phyloP scores from a whole-genome alignment of 2,888 invertebrate genomes.

The Cheilosia soror region DNA sequence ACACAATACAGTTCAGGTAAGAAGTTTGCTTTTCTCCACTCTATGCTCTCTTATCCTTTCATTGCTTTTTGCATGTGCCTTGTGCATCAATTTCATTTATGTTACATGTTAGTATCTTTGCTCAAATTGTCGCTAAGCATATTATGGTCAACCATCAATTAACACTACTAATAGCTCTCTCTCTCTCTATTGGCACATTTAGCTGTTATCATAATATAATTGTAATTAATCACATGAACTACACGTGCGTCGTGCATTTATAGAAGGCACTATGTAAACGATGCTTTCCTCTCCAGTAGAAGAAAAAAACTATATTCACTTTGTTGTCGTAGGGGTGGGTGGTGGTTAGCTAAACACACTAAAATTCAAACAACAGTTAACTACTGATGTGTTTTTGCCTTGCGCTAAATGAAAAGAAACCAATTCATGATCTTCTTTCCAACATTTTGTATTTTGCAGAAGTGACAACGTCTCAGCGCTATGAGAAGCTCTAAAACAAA shows the following conservation, averaged over 20 bases:
- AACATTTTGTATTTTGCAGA: constrained; percentile 88
- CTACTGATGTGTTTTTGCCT: constrained; percentile 26
- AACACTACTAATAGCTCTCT: constrained; percentile 20
- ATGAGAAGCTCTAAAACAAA: constrained; percentile 92
- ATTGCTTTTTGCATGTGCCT: constrained; percentile 75
- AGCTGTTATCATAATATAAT: constrained; percentile 13
- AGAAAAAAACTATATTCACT: not conserved
- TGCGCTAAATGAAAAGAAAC: constrained; percentile 45
- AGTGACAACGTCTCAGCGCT: constrained; percentile 95
- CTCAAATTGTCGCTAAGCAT: constrained; percentile 45
- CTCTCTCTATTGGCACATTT: constrained; percentile 2
- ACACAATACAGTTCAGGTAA: constrained; percentile 98
- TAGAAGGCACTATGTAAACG: constrained; percentile 52
- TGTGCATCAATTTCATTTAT: constrained; percentile 47
- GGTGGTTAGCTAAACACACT: constrained; percentile 56
- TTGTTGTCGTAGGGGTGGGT: constrained; percentile 15
- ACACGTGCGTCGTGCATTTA: constrained; percentile 14
- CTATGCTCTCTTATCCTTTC: constrained; percentile 21
- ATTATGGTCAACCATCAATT: constrained; percentile 9
- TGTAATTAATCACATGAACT: constrained; percentile 38
- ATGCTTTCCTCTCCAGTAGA: not conserved
- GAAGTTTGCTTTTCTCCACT: constrained; percentile 78
- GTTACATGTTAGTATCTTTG: constrained; percentile 42
- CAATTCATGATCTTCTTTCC: constrained; percentile 50
- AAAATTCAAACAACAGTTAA: constrained; percentile 19